These are phyloP conservation scores for Amphimallon solstitiale DNA, from an alignment of 2,888 invertebrate species.

Conservation along the genomic window DNA sequence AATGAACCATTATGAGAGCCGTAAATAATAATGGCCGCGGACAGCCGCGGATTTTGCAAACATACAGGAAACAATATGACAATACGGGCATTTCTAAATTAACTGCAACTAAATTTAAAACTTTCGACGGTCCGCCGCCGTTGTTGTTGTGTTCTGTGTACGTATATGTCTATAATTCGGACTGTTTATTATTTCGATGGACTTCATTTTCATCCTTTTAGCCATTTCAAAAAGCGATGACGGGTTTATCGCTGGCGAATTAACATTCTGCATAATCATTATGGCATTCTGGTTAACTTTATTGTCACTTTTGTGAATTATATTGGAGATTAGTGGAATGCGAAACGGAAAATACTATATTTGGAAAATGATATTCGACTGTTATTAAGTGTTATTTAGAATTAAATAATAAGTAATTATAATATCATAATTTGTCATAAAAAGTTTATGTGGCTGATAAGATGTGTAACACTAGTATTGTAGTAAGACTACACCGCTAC, in stretches of 20 bases:
- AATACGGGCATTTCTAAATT: constrained; percentile 56
- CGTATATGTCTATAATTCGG: neutral
- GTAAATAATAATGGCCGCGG: constrained; percentile 59
- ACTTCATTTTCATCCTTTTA: constrained; percentile 27
- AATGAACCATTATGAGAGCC: constrained; percentile 62
- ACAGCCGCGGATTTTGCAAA: constrained; percentile 56
- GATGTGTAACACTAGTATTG: too few relatives aligned
- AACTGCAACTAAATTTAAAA: constrained; percentile 45
- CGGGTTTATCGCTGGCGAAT: constrained; percentile 15
- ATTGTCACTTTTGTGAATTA: too few relatives aligned
- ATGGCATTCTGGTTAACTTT: too few relatives aligned
- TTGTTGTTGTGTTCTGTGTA: neutral
- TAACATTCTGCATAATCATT: constrained; percentile 5
- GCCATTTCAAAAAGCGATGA: constrained; percentile 12
- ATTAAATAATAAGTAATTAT: too few relatives aligned
- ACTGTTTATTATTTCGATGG: constrained; percentile 21
- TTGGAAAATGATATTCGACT: too few relatives aligned
- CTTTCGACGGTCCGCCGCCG: constrained; percentile 33
- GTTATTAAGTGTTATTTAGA: too few relatives aligned
- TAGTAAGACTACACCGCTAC: too few relatives aligned
- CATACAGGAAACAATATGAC: constrained; percentile 58
- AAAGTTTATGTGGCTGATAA: too few relatives aligned
- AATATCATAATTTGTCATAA: too few relatives aligned
- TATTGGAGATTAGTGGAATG: too few relatives aligned
- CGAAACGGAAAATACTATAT: too few relatives aligned